phyloP scores from a whole-genome alignment of 2,797 vertebrate genomes.

The Petrocephalus sullivani region DNA sequence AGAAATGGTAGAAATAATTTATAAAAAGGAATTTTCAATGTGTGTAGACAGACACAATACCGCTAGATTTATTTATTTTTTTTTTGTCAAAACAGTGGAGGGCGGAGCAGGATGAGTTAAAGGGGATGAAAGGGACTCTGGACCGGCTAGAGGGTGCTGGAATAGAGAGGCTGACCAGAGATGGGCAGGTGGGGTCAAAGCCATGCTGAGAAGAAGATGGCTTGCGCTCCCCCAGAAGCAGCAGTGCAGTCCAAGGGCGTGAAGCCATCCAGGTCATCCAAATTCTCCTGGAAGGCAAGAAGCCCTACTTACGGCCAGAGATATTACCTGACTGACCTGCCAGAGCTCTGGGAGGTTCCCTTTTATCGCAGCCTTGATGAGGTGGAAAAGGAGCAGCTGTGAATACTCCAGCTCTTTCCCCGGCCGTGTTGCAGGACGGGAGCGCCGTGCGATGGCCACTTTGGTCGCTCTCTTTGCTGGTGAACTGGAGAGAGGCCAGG shows the following conservation, averaged over 20 bases:
- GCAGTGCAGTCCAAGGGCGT: neutral
- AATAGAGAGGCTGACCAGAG: neutral
- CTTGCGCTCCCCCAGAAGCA: neutral
- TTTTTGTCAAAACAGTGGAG: neutral
- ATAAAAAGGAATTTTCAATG: neutral
- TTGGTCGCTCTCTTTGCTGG: neutral
- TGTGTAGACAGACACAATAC: neutral
- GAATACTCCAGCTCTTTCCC: neutral
- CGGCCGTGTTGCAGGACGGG: neutral
- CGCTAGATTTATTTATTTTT: neutral
- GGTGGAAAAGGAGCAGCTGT: neutral
- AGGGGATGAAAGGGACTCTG: neutral
- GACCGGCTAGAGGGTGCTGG: neutral
- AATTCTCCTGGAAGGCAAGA: neutral
- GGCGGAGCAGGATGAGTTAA: neutral
- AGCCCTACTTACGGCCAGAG: neutral
- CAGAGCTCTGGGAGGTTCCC: neutral
- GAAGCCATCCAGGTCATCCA: neutral
- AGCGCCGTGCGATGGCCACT: neutral
- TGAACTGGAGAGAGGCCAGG: neutral
- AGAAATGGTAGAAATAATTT: neutral
- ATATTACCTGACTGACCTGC: neutral
- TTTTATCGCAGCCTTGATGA: neutral
- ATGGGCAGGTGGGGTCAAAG: neutral
- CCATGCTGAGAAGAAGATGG: neutral